Conservation (phyloP, 2,797 vertebrate species). For the Prionace glauca region DNA sequence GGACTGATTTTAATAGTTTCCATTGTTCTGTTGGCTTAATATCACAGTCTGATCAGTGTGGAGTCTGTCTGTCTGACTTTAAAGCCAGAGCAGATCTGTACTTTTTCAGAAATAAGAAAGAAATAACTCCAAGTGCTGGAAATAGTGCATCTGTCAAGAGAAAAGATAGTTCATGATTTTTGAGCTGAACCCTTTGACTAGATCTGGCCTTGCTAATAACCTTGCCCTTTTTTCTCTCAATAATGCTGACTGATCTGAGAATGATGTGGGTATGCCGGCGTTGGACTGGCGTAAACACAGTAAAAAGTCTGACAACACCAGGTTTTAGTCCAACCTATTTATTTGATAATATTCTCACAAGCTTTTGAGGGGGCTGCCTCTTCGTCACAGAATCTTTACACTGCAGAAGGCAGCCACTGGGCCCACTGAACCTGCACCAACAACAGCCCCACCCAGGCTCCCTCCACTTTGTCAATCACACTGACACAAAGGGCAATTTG, state of each 20-base stretch:
- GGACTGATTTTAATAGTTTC: not conserved
- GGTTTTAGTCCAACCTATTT: too few species aligned
- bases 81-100: not conserved
- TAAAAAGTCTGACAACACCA: too few species aligned
- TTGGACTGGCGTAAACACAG: too few species aligned
- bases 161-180: not conserved
- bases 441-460: too few species aligned
- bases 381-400: too few species aligned
- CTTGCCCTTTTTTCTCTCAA: not conserved
- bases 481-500: too few species aligned
- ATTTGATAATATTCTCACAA: too few species aligned
- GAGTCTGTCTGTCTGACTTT: not conserved
- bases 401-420: too few species aligned
- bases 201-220: not conserved
- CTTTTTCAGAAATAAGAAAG: not conserved
- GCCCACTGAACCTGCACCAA: too few species aligned
- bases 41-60: not conserved
- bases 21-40: not conserved
- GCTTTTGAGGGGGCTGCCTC: too few species aligned
- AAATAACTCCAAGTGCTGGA: not conserved
- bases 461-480: too few species aligned
- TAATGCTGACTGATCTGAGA: not conserved
- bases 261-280: too few species aligned
- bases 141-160: not conserved
- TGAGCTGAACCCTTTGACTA: not conserved